A percentile compares a stretch with the other conserved stretches of the same genome.
phyloP scores from a whole-genome alignment of 2,888 invertebrate genomes.

The Nomada goodeniana region DNA sequence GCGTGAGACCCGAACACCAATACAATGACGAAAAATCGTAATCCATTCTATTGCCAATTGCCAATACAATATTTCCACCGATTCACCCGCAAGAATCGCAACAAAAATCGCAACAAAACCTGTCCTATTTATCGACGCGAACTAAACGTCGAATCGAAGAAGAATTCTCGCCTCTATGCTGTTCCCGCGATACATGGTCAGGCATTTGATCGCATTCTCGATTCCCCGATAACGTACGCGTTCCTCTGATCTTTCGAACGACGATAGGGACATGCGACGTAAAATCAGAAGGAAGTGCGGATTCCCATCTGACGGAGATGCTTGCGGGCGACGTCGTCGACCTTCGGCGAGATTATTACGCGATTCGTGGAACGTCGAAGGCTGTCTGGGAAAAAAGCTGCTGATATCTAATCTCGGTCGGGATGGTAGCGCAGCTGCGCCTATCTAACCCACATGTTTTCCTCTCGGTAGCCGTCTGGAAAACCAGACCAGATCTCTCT shows the following conservation, averaged over 20 bases:
- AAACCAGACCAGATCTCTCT: conserved; percentile 52
- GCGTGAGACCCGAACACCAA: too few species aligned
- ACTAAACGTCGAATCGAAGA: not conserved
- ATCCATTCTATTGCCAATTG: too few species aligned
- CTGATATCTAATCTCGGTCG: conserved; percentile 71
- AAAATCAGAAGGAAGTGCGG: conserved; percentile 40
- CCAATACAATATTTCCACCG: too few species aligned
- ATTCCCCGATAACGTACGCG: conserved; percentile 22
- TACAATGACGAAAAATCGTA: too few species aligned
- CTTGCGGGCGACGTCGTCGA: conserved; percentile 59
- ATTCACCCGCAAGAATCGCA: not conserved
- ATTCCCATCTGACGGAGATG: conserved; percentile 57
- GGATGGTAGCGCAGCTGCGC: conserved; percentile 64
- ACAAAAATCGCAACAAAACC: too few species aligned
- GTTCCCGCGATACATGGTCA: conserved; percentile 29
- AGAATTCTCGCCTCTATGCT: not conserved
- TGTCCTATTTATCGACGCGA: too few species aligned
- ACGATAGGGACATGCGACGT: not conserved
- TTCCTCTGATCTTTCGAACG: conserved; percentile 26
- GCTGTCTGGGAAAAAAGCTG: conserved; percentile 67
- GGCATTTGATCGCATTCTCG: conserved; percentile 8
- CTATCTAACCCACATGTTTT: conserved; percentile 63
- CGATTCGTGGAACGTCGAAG: conserved; percentile 72
- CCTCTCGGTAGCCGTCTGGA: conserved; percentile 44
- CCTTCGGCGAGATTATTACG: conserved; percentile 72